Base-by-base conservation (phyloP, 2,888 invertebrate genomes). In the Acronicta alni region DNA sequence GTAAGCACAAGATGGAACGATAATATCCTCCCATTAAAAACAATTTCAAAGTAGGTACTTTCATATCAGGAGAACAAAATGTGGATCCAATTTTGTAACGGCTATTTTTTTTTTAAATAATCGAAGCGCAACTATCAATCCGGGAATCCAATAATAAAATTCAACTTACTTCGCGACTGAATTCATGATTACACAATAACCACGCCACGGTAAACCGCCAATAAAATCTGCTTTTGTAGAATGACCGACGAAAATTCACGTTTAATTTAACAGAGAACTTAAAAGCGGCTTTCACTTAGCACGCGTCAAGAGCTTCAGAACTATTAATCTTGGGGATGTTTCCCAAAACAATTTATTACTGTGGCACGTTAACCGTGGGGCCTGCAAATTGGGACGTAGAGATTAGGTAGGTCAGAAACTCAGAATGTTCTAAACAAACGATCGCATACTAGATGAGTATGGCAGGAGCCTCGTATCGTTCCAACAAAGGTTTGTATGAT, bases 301-400 rank as follows among this genome's bases (percentile, higher is more conserved):
- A 86, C 85, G 81, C 84, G 88, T 86, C 89, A 84, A 86, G 86
- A 79, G 80, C 80, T 79, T 68, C 76, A 81, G 67, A 83, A 87
- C 92, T 89, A 92, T 92, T 91, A 92, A 92, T 93, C 93, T 92
- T 90, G 77, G 75, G 80, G 87, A 89, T 87, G 89, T 83, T 88
- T 82, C 87, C 87, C 87, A 76, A 90, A 91, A 91, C 92, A 89
- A 93, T 93, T 92, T 91, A 91, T 91, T 85, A 89, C 88, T 42
- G 83, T 82, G 81, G 84, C 80, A 83, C 83, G 81, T 77, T 82
- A 80, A 80, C 84, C 82, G 79, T 80, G 74, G 81, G 82, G 80
- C 82, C 81, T 81, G 84, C 82, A 84, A 90, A 89, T 89, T 87
- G 83, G 84, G 82, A 85, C 85, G 81, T 75, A 81, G 72, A 85